Percentiles rank a stretch among this genome's conserved stretches.
Conservation (phyloP, 1,140 invertebrate species). For the Heliconius congener region DNA sequence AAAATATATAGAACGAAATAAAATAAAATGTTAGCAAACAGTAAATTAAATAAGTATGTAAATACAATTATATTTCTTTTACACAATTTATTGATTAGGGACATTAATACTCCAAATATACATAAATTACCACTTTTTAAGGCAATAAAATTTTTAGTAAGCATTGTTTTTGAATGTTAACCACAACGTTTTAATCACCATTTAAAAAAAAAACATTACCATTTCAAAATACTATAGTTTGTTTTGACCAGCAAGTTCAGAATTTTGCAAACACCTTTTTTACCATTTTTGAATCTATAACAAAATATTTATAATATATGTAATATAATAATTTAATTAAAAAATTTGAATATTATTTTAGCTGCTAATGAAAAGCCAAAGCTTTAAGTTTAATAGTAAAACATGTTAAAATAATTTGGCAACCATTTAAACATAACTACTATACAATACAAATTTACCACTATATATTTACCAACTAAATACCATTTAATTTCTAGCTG, state of each 20-base stretch:
- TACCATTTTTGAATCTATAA: constrained; percentile 14
- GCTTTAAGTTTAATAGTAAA: not conserved
- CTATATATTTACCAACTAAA: not conserved
- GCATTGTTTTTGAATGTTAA: not conserved
- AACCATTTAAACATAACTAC: not conserved
- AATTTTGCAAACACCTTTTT: constrained; percentile 6
- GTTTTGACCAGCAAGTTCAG: not conserved
- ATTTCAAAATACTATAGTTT: not conserved
- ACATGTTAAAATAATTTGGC: not conserved
- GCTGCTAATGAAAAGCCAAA: not conserved
- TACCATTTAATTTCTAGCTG: not conserved
- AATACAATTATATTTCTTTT: no score
- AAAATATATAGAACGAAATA: no score
- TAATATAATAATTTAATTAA: not conserved
- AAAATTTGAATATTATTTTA: not conserved
- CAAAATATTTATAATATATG: not conserved
- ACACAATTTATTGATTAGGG: no score
- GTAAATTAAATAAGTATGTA: no score
- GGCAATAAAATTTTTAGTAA: not conserved
- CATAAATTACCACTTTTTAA: no score
- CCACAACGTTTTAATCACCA: not conserved
- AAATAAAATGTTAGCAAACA: no score
- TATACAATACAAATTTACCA: not conserved
- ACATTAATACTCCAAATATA: no score
- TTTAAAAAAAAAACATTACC: not conserved